Percentiles rank a stretch among this genome's conserved stretches.
These are phyloP conservation scores for Oscheius sp. DNA, from an alignment of 2,888 invertebrate genomes.

Conservation along the genomic window DNA sequence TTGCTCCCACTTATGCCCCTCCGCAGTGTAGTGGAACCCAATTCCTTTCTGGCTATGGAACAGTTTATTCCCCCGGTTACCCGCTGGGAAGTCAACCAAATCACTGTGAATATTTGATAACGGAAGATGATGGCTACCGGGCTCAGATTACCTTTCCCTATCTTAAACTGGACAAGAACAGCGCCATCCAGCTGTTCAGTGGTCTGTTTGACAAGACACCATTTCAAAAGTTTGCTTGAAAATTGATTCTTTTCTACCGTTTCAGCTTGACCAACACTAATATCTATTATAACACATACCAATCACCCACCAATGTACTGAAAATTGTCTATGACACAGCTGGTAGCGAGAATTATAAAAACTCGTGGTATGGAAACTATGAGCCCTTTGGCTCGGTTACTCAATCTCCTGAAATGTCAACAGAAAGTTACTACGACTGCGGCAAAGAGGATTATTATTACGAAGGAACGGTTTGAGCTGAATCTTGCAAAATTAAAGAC, in stretches of 20 bases:
- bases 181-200: neutral
- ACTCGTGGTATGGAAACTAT: neutral
- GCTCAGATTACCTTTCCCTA: neutral
- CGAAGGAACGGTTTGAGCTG: too few species aligned
- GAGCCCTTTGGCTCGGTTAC: neutral
- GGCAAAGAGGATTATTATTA: too few species aligned
- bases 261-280: neutral
- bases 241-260: neutral
- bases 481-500: too few species aligned
- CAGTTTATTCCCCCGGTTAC: conserved; percentile 25
- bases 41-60: neutral
- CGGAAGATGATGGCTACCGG: neutral
- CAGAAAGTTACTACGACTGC: too few species aligned
- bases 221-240: neutral
- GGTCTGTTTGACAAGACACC: neutral
- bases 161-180: neutral
- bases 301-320: neutral
- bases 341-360: neutral
- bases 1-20: neutral
- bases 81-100: neutral
- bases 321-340: neutral
- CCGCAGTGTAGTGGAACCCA: neutral
- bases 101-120: neutral
- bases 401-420: too few species aligned
- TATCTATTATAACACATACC: neutral